Evolutionary conservation across 2,113 vertebrate genomes (phyloP).

Genomic region (Neolamprologus falcicula): DNA sequence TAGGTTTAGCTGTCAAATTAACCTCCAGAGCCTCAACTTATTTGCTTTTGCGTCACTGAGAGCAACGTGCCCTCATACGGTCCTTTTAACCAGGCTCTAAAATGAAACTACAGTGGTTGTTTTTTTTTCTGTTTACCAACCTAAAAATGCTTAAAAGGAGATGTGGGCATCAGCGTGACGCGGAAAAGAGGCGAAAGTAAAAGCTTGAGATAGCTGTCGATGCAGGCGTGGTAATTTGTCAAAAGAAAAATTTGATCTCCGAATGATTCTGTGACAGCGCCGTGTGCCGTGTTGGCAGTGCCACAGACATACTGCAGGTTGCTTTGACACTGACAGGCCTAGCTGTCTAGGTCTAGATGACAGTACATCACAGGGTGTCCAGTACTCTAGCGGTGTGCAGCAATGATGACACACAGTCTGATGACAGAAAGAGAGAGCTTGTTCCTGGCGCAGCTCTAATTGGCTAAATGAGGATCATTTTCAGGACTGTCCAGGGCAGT

Average conservation of each 20-base stretch:
- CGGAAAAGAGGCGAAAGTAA: background rate
- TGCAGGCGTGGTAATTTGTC: background rate
- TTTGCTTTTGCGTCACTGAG: background rate
- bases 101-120: background rate
- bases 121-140: background rate
- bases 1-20: conserved; percentile 7
- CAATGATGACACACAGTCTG: conserved; percentile 7
- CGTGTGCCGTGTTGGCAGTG: background rate
- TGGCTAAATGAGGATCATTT: conserved; percentile 27
- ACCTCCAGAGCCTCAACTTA: background rate
- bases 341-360: background rate
- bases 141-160: background rate
- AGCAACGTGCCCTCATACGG: background rate
- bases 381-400: background rate
- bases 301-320: background rate
- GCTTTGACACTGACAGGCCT: conserved; percentile 19
- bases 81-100: background rate
- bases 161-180: background rate
- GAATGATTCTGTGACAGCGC: conserved; percentile 1
- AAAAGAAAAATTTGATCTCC: background rate
- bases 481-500: background rate
- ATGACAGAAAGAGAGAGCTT: conserved; percentile 3
- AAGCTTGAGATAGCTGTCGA: background rate
- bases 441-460: conserved; percentile 8
- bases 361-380: background rate